Percentiles rank a stretch among this genome's conserved stretches.
Conservation (phyloP, 2,888 invertebrate genomes). For the Pyrrhia umbra region DNA sequence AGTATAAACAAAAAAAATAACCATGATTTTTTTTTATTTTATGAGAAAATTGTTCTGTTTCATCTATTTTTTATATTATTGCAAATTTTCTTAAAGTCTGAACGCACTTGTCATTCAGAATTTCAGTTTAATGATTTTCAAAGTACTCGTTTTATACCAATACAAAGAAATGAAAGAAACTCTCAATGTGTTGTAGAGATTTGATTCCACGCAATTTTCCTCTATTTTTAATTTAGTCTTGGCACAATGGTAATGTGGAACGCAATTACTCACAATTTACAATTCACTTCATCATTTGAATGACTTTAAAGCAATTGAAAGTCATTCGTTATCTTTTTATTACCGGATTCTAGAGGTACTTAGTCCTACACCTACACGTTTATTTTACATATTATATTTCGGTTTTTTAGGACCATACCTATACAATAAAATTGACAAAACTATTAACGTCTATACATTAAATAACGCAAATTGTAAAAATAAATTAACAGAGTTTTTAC, state of each 20-base stretch:
- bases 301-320: slow-evolving; percentile 12
- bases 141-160: slow-evolving; percentile 25
- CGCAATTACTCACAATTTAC: slow-evolving; percentile 26
- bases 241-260: slow-evolving; percentile 38
- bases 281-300: slow-evolving; percentile 24
- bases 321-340: slow-evolving; percentile 14
- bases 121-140: slow-evolving; percentile 39
- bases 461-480: too few species aligned
- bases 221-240: slow-evolving; percentile 21
- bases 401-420: too few species aligned
- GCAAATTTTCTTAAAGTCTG: too few species aligned
- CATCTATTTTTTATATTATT: too few species aligned
- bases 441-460: too few species aligned
- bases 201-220: slow-evolving; percentile 6
- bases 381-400: slow-evolving; percentile 1
- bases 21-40: too few species aligned
- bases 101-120: slow-evolving; percentile 19
- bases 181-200: slow-evolving; percentile 18
- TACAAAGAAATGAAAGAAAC: slow-evolving; percentile 14
- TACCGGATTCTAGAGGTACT: too few species aligned
- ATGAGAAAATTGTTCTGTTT: too few species aligned
- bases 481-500: too few species aligned
- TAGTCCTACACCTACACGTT: not conserved
- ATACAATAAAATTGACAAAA: too few species aligned
- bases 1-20: too few species aligned